Evolutionary conservation across 2,888 invertebrate genomes (phyloP).

Genomic region (Dorcus parallelipipedus): DNA sequence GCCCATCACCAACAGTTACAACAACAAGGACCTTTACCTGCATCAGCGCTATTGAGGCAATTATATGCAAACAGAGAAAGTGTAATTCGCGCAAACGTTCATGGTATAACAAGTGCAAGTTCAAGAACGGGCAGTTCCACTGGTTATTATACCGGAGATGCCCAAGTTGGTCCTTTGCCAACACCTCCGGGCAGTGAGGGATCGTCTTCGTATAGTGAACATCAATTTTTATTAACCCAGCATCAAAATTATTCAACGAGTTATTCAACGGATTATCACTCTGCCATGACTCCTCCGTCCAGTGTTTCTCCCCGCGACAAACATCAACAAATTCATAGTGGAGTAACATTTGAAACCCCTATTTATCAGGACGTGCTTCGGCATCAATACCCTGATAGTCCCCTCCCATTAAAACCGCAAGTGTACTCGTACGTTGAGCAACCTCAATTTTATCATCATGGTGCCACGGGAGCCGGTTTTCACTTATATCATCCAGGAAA

Average conservation of each 20-base stretch:
- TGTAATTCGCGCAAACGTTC: conserved; percentile 86
- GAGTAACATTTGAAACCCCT: conserved; percentile 51
- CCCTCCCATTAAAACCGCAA: conserved; percentile 84
- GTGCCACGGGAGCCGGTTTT: conserved; percentile 60
- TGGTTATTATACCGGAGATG: conserved; percentile 51
- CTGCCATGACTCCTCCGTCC: conserved; percentile 94
- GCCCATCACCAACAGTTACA: conserved; percentile 67
- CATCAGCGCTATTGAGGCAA: conserved; percentile 84
- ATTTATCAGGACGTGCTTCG: conserved; percentile 55
- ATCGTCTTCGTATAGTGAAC: conserved; percentile 60
- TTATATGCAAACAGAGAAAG: conserved; percentile 92
- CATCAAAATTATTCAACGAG: conserved; percentile 60
- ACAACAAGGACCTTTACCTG: conserved; percentile 66
- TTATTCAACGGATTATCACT: conserved; percentile 76
- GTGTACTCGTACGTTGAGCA: conserved; percentile 80
- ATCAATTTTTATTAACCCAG: conserved; percentile 56
- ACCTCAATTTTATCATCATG: conserved; percentile 81
- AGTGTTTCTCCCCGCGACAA: conserved; percentile 93
- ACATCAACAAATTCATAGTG: conserved; percentile 58
- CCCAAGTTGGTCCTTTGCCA: conserved; percentile 73
- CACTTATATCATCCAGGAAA: conserved; percentile 83
- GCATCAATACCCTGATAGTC: conserved; percentile 61
- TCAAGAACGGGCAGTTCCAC: conserved; percentile 37
- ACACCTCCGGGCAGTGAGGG: conserved; percentile 90
- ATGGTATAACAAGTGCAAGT: conserved; percentile 53